A percentile compares a stretch with the other conserved stretches of the same genome.
phyloP scores from a whole-genome alignment of 2,797 vertebrate genomes.

The Melopsittacus undulatus region DNA sequence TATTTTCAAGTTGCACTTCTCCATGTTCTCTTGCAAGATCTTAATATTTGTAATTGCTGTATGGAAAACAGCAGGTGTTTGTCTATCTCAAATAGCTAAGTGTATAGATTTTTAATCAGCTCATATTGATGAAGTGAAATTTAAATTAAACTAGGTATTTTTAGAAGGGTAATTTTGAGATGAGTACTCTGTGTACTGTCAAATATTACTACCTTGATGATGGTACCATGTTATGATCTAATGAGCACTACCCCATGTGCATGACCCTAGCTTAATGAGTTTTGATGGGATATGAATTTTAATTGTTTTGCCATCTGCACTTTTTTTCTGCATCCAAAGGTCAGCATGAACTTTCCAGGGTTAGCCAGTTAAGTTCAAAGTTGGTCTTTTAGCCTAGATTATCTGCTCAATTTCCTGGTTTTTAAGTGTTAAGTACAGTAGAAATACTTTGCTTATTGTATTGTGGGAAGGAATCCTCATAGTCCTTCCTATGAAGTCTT shows the following conservation, averaged over 20 bases:
- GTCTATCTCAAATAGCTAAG: constrained; percentile 54
- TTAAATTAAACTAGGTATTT: constrained; percentile 66
- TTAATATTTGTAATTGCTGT: constrained; percentile 71
- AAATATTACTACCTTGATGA: not conserved
- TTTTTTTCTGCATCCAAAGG: not conserved
- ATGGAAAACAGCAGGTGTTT: constrained; percentile 68
- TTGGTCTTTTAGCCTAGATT: not conserved
- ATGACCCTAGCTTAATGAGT: not conserved
- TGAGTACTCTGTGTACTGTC: constrained; percentile 25
- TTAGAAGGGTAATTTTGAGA: constrained; percentile 56
- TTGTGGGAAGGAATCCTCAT: not conserved
- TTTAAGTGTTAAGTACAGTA: not conserved
- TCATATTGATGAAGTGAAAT: constrained; percentile 70
- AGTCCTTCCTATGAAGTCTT: not conserved
- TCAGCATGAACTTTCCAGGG: not conserved
- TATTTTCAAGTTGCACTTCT: constrained; percentile 72
- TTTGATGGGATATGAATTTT: not conserved
- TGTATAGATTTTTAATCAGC: constrained; percentile 67
- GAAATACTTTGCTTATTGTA: not conserved
- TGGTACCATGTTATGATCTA: not conserved
- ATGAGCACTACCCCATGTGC: not conserved
- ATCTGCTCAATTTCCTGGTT: not conserved
- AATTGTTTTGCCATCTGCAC: not conserved
- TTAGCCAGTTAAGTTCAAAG: not conserved
- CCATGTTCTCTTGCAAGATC: constrained; percentile 46